phyloP scores from a whole-genome alignment of 2,888 invertebrate species.

The Hecatera dysodea region DNA sequence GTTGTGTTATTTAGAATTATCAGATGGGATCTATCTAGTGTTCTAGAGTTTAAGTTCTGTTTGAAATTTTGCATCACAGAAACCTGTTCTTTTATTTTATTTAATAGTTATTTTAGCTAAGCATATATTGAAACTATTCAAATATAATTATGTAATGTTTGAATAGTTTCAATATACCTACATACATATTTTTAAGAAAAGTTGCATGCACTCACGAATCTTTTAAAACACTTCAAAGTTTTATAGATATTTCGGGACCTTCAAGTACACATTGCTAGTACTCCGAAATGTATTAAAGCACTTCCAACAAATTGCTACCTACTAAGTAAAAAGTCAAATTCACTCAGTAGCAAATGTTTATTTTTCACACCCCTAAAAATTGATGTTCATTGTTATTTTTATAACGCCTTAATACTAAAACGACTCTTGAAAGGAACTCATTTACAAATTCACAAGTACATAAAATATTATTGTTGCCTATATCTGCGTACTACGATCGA shows the following conservation, averaged over 20 bases:
- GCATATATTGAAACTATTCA: too few relatives aligned
- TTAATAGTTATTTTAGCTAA: background rate
- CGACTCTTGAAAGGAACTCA: constrained; percentile 60
- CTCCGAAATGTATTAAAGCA: constrained; percentile 41
- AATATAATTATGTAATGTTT: background rate
- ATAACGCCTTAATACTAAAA: constrained; percentile 63
- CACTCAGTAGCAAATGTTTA: constrained; percentile 52
- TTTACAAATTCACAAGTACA: constrained; percentile 65
- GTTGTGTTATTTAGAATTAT: background rate
- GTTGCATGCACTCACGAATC: background rate
- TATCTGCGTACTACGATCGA: constrained; percentile 64
- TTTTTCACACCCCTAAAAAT: constrained; percentile 63
- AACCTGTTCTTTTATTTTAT: too few relatives aligned
- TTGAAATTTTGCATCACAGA: background rate
- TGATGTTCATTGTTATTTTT: constrained; percentile 67
- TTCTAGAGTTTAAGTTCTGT: background rate
- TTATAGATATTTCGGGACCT: constrained; percentile 7
- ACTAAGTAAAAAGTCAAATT: constrained; percentile 39
- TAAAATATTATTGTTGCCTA: constrained; percentile 65
- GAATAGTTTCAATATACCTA: background rate
- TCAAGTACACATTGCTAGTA: background rate
- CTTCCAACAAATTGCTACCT: constrained; percentile 46
- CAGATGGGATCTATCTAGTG: background rate
- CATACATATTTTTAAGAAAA: background rate
- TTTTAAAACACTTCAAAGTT: constrained; percentile 12